These are phyloP conservation scores for Acrobasis consociella DNA, from an alignment of 2,888 invertebrate species.

Conservation along the genomic window DNA sequence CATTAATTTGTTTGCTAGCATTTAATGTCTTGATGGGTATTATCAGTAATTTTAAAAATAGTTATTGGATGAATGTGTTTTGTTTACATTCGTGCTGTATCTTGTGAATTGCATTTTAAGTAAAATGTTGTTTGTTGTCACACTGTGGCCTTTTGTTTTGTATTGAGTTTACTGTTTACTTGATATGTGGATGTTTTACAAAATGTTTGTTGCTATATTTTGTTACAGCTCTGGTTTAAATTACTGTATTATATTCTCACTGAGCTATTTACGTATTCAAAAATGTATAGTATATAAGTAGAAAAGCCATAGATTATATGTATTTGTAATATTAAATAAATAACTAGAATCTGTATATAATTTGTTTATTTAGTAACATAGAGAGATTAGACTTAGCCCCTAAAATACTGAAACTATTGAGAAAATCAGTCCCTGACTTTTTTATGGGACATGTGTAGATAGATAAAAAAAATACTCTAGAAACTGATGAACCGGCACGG, in stretches of 20 bases:
- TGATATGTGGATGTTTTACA: slow-evolving; percentile 8
- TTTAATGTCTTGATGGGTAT: not conserved
- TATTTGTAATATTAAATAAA: slow-evolving; percentile 25
- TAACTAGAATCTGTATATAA: not conserved
- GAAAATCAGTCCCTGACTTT: too few species aligned
- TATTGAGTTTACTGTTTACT: not conserved
- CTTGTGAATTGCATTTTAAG: not conserved
- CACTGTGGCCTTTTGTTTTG: not conserved
- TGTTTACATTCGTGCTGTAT: not conserved
- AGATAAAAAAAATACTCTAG: too few species aligned
- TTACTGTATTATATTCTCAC: slow-evolving; percentile 28
- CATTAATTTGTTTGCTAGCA: not conserved
- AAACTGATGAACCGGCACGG: too few species aligned
- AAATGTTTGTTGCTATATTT: not conserved
- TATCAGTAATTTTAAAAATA: too few species aligned
- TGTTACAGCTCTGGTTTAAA: not conserved
- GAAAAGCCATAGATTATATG: slow-evolving; percentile 22
- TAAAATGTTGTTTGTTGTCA: not conserved
- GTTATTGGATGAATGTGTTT: too few species aligned
- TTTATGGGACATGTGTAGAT: too few species aligned
- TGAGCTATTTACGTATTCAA: slow-evolving; percentile 12
- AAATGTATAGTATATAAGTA: slow-evolving; percentile 19
- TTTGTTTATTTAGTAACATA: not conserved
- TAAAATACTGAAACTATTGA: too few species aligned
- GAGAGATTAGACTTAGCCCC: too few species aligned